Evolutionary conservation across 2,888 invertebrate genomes (phyloP), one percentile per base, ranked within the genome.

Genomic region (Stegana nigrithorax): DNA sequence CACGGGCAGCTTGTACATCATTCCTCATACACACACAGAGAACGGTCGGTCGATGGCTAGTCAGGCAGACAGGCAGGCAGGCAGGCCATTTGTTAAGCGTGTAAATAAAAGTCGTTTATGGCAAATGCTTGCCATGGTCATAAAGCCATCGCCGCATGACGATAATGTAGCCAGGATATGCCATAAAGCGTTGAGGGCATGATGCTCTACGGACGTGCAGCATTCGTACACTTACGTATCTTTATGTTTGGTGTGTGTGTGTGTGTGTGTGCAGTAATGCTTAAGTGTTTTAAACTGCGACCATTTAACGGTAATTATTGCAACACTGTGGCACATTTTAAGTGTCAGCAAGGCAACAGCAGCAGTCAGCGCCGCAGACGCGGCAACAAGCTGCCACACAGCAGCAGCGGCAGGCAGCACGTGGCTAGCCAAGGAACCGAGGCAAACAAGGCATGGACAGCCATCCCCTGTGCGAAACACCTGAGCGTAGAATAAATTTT

Each of bases 261-360:
- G n/a, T n/a, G n/a, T n/a, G n/a, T n/a, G n/a, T 39, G 39, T 55
- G 53, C 53, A 55, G n/a, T n/a, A n/a, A 60, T 44, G 55, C 69
- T 71, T 70, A 74, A 75, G 78, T 69, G 78, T 75, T 78, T 75
- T 75, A 74, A 75, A 75, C 76, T 73, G 76, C 69, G 74, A 70
- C 68, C 78, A 75, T 75, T 75, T 75, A 78, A 74, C 72, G 74
- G 74, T 75, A 75, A 75, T 75, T 75, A 75, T 78, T 75, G 75
- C 75, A 78, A 75, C 75, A 73, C 74, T 75, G 75, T 78, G 75
- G 78, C 78, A 75, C 75, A 75, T 74, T 75, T 77, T 75, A 78
- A 75, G 78, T 75, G 74, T 67, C 60, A 53, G 59, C 55, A 23
- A 58, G 27, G 26, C 32, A 12, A 26, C 14, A 17, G 58, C 45